phyloP scores from a whole-genome alignment of 2,113 vertebrate genomes.

The Pica pica region DNA sequence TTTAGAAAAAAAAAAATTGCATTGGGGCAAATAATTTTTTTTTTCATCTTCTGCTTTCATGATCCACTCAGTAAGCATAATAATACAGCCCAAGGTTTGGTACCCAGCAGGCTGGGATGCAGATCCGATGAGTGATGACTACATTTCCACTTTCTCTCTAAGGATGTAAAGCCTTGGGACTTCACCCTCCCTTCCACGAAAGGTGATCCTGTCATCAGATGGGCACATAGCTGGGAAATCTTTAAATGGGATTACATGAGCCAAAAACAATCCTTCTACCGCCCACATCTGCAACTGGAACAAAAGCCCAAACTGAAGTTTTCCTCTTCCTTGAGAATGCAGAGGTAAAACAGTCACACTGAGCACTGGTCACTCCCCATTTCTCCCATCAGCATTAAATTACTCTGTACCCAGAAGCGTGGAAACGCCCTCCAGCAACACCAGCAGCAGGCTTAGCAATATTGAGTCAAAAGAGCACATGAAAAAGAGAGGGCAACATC shows the following conservation, averaged over 20 bases:
- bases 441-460: background rate
- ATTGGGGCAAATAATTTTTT: background rate
- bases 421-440: background rate
- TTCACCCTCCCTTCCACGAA: background rate
- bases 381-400: background rate
- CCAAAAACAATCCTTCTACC: background rate
- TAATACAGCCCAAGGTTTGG: background rate
- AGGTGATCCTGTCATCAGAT: background rate
- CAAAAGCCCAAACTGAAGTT: background rate
- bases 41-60: background rate
- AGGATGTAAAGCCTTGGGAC: background rate
- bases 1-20: background rate
- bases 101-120: background rate
- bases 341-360: background rate
- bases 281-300: background rate
- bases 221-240: background rate
- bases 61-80: accelerated
- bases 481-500: background rate
- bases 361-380: background rate
- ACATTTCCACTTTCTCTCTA: background rate
- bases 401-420: background rate
- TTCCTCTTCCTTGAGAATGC: background rate
- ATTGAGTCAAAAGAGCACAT: background rate
- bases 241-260: background rate
- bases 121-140: background rate